phyloP scores from a whole-genome alignment of 2,797 vertebrate species.

The Chrosomus eos region DNA sequence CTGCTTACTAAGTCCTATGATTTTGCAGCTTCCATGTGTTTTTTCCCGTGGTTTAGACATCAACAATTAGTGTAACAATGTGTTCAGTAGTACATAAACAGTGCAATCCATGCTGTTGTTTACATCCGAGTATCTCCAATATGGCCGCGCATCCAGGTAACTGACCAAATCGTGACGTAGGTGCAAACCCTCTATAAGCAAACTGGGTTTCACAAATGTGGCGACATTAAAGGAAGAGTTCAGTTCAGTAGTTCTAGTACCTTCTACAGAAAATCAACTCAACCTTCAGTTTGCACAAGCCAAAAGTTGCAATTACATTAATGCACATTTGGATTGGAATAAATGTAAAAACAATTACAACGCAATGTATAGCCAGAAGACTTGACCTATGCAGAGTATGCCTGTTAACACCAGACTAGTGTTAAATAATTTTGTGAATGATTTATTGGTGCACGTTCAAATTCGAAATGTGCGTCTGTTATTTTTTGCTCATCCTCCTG shows the following conservation, averaged over 20 bases:
- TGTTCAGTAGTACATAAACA: too few relatives aligned
- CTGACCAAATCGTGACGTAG: too few relatives aligned
- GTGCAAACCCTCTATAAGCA: too few relatives aligned
- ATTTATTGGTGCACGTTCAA: not conserved
- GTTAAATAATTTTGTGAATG: not conserved
- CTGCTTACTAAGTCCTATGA: too few relatives aligned
- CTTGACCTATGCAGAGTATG: not conserved
- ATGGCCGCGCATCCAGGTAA: too few relatives aligned
- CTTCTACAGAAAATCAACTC: not conserved
- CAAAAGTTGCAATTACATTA: not conserved
- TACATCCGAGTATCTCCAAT: too few relatives aligned
- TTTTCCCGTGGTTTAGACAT: too few relatives aligned
- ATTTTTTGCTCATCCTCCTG: not conserved
- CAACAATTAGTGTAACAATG: too few relatives aligned
- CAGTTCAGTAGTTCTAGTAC: not conserved
- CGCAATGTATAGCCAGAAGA: not conserved
- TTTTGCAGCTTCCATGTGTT: too few relatives aligned
- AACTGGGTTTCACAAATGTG: not conserved
- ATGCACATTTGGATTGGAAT: not conserved
- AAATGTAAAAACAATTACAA: not conserved
- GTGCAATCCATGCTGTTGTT: too few relatives aligned
- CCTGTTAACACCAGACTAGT: not conserved
- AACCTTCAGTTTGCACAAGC: not conserved
- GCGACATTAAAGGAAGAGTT: not conserved
- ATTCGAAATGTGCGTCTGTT: not conserved